phyloP scores from a whole-genome alignment of 2,113 vertebrate genomes.

The Nettapus auritus region DNA sequence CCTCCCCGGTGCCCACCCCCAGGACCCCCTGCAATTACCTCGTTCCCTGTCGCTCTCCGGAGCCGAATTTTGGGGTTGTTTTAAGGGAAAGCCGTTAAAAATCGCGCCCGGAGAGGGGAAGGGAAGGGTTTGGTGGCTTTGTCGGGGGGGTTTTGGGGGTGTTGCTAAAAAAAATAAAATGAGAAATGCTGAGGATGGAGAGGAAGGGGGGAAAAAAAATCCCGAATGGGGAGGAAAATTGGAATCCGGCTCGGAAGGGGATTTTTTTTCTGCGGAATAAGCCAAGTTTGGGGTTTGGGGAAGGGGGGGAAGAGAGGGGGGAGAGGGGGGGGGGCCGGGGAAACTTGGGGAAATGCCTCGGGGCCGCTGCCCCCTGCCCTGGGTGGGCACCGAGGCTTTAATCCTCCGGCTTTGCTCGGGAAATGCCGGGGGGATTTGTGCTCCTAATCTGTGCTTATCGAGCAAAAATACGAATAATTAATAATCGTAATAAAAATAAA shows the following conservation, averaged over 20 bases:
- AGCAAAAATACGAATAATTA: background rate
- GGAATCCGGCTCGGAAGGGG: background rate
- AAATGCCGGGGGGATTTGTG: background rate
- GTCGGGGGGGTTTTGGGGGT: background rate
- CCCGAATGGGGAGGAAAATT: background rate
- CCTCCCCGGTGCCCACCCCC: background rate
- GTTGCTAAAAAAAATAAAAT: too few species aligned
- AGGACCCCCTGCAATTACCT: background rate
- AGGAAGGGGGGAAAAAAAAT: background rate
- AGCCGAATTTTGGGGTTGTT: too few species aligned
- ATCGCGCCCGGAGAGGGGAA: accelerated
- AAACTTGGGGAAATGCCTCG: background rate
- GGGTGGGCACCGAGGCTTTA: background rate
- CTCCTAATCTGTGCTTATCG: background rate
- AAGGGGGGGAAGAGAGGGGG: background rate
- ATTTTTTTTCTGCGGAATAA: background rate
- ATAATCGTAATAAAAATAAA: too few species aligned
- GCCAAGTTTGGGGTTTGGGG: background rate
- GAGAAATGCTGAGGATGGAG: background rate
- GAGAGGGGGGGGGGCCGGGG: background rate
- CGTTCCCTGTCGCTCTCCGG: too few species aligned
- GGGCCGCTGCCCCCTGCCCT: background rate
- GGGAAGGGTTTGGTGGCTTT: background rate
- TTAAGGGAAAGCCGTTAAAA: background rate
- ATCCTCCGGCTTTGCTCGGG: background rate